Base-by-base conservation (phyloP, 2,797 vertebrate genomes). In the Falco concolor region DNA sequence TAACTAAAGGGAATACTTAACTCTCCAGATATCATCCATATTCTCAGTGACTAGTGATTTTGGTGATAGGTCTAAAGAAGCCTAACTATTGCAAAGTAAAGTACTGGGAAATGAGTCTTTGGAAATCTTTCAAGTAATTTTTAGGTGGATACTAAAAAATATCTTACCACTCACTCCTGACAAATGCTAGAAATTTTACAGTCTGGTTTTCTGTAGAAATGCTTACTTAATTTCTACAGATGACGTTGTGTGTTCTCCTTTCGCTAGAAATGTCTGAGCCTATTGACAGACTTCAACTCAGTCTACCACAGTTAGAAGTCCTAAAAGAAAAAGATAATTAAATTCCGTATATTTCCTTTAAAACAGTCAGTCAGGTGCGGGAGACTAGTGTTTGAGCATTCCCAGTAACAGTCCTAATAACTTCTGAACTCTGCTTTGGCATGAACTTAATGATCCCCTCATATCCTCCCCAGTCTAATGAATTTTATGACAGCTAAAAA, bases 401-500 rank as follows among this genome's bases (percentile, higher is more conserved):
- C 78, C 30, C 36, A 79, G 10, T 59, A 64, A 44, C 4, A 44
- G 70, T 69, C 69, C 70, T 59, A 50, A 57, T 73, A 93, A 90
- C 24, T 91, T 89, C 64, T 69, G 63, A 76, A 84, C 40, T 77
- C 68, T 91, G 32, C 50, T 92, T 94, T 17, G 2, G 13, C 24
- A 15, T 27, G 47, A 24, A 24, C 52, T 69, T 87, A 73, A 52
- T 69, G 47, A 87, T 68, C 60, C 32, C 24, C n/a, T 87, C 72
- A 2, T 23, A 73, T 40, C 50, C 45, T 93, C 68, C 52, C 40
- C 68, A 70, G 75, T 18, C 54, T 92, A 84, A 89, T 54, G 78
- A 79, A 56, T 92, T 81, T 87, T 77, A 74, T 74, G 87, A 82
- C 50, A 69, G 57, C 34, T 69, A 40, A 52, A 84, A 92, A 59